phyloP scores from a whole-genome alignment of 2,113 vertebrate genomes.

The Ictalurus punctatus region DNA sequence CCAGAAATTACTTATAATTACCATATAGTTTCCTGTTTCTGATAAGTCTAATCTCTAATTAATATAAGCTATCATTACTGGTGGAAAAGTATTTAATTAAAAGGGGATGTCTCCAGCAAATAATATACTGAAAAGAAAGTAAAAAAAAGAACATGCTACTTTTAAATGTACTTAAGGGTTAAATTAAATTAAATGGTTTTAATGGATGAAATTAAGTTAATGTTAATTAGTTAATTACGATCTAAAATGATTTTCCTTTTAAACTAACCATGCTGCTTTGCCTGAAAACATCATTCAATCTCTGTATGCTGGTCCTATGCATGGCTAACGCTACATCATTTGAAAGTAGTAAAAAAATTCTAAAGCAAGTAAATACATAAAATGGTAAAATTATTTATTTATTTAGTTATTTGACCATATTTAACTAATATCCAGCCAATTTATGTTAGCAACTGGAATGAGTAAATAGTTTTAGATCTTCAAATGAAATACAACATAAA shows the following conservation, averaged over 20 bases:
- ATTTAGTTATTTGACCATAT: not conserved
- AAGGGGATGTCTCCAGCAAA: not conserved
- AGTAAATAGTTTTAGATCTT: no score
- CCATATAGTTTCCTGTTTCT: not conserved
- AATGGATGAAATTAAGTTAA: not conserved
- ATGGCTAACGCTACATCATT: not conserved
- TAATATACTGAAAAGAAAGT: not conserved
- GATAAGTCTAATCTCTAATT: not conserved
- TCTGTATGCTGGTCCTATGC: not conserved
- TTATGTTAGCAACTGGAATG: not conserved
- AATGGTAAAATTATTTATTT: not conserved
- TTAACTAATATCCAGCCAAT: not conserved
- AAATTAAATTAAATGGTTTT: not conserved
- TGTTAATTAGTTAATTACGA: not conserved
- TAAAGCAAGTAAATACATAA: not conserved
- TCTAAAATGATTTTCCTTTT: not conserved
- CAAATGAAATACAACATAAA: no score
- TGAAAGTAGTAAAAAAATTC: not conserved
- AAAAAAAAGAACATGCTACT: not conserved
- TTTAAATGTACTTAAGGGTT: not conserved
- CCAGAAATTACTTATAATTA: not conserved
- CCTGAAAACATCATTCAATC: not conserved
- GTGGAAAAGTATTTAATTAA: not conserved
- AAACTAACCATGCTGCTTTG: not conserved
- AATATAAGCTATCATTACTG: not conserved